Evolutionary conservation across 2,888 invertebrate genomes (phyloP).

Genomic region (Galerucella nymphaeae): DNA sequence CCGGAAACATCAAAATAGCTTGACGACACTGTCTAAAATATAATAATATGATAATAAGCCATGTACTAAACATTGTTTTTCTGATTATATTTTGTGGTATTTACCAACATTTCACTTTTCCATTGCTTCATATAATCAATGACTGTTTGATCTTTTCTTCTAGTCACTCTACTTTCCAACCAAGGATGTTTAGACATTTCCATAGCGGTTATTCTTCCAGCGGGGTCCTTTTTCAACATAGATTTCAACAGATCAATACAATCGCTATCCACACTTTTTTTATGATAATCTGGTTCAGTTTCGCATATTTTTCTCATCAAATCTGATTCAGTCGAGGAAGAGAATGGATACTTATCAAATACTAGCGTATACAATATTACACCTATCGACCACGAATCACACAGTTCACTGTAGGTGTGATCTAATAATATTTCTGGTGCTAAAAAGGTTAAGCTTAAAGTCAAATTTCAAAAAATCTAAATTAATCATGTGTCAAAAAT

Average conservation of each 20-base stretch:
- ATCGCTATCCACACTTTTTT: conserved; percentile 49
- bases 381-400: conserved; percentile 72
- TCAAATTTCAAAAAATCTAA: not conserved
- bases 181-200: conserved; percentile 68
- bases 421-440: conserved; percentile 70
- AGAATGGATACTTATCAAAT: conserved; percentile 62
- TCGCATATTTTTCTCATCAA: conserved; percentile 58
- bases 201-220: conserved; percentile 66
- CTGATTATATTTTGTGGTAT: too few relatives aligned
- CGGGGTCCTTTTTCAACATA: conserved; percentile 68
- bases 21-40: conserved; percentile 8
- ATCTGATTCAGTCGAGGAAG: conserved; percentile 55
- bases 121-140: conserved; percentile 65
- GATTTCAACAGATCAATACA: conserved; percentile 64
- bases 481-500: too few relatives aligned
- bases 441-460: conserved; percentile 38
- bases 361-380: conserved; percentile 68
- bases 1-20: conserved; percentile 8
- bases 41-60: too few relatives aligned
- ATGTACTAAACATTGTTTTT: too few relatives aligned
- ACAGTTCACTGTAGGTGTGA: conserved; percentile 69
- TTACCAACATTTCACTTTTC: conserved; percentile 60
- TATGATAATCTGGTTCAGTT: conserved; percentile 53
- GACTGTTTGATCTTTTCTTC: conserved; percentile 59
- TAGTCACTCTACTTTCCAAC: conserved; percentile 51